Evolutionary conservation across 2,888 invertebrate genomes (phyloP), one percentile per base, ranked within the genome.

Genomic region (Nomada ferruginata): DNA sequence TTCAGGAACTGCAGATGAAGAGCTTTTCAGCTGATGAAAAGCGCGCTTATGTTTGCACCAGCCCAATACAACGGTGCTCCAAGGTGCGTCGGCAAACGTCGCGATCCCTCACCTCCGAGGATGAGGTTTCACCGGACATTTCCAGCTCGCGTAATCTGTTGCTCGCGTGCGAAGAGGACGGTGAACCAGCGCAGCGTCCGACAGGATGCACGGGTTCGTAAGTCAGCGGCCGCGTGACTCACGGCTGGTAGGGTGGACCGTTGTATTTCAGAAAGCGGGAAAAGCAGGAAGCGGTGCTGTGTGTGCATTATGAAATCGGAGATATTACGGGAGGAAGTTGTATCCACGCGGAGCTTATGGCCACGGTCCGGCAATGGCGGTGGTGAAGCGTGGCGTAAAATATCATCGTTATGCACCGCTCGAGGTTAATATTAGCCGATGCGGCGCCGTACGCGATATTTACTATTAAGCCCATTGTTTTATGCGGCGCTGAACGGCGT

Each of bases 241-340:
- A 84, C 75, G 84, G 65, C 66, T 57, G 71, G 59, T 29, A 53
- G 57, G 61, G 75, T 69, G 61, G 20, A 42, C 71, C 42, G 78
- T 57, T 66, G 76, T 79, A 76, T 79, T 76, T 73, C 77, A 75
- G 70, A 73, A 76, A 73, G 69, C 60, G 63, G 87, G 79, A 75
- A 84, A 76, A 87, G 73, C 78, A 77, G 82, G 77, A 85, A 86
- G 78, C 76, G 57, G 70, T 3, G 13, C 47, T 47, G 47, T 47
- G 69, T 66, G 73, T 53, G 76, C 74, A 87, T 87, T 87, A 85
- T 84, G 87, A 87, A 87, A 85, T 85, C 84, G 79, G 76, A 84
- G 79, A 87, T 87, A 85, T 87, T 87, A 85, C 78, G 85, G 60
- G 84, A 55, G 82, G 87, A 82, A 82, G 85, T 85, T 82, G 82